Evolutionary conservation across 2,797 vertebrate species (phyloP).

Genomic region (Pipistrellus nathusii): DNA sequence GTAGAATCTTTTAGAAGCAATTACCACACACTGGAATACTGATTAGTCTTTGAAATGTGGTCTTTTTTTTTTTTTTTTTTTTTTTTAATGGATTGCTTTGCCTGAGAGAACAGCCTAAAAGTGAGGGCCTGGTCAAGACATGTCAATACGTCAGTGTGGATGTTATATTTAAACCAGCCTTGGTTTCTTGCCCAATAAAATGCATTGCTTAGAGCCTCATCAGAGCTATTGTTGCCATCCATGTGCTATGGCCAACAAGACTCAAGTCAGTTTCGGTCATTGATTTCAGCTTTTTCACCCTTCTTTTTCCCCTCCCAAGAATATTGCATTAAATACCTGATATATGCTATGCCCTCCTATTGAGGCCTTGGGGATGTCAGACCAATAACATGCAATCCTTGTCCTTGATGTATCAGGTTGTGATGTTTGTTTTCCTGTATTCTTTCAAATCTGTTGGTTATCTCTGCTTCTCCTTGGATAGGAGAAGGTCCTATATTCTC

Average conservation of each 20-base stretch:
- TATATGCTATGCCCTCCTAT: background rate
- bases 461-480: background rate
- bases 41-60: background rate
- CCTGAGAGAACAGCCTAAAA: slow-evolving; percentile 44
- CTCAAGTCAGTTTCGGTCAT: background rate
- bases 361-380: slow-evolving; percentile 12
- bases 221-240: slow-evolving; percentile 32
- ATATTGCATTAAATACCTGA: slow-evolving; percentile 41
- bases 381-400: slow-evolving; percentile 32
- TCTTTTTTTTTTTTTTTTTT: background rate
- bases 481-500: background rate
- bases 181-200: slow-evolving; percentile 35
- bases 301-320: background rate
- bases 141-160: slow-evolving; percentile 32
- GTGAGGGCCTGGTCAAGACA: slow-evolving; percentile 39
- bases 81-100: background rate
- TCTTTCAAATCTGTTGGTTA: background rate
- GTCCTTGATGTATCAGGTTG: background rate
- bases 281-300: slow-evolving; percentile 28
- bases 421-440: slow-evolving; percentile 23
- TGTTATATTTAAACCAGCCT: slow-evolving; percentile 61
- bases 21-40: background rate
- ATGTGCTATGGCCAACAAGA: background rate
- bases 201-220: slow-evolving; percentile 43
- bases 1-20: background rate